Percentiles rank a stretch among this genome's conserved stretches.
Evolutionary conservation across 2,797 vertebrate species (phyloP).

Genomic region (Morus bassanus): DNA sequence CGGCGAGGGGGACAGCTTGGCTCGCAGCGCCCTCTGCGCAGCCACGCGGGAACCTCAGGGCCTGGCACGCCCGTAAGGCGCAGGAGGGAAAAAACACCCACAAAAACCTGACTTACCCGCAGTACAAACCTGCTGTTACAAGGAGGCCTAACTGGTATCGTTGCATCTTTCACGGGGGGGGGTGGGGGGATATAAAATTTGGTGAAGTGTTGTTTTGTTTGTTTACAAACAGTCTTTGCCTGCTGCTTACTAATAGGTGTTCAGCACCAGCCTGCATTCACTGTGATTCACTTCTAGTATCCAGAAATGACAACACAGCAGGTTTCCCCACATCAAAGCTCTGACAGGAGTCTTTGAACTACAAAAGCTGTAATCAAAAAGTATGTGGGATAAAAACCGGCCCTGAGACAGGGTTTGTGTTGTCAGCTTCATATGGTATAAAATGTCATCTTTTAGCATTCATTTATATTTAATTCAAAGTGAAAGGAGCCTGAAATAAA

Average conservation of each 20-base stretch:
- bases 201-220: background rate
- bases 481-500: background rate
- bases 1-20: background rate
- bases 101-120: accelerated
- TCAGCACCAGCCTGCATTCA: background rate
- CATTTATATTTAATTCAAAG: slow-evolving; percentile 18
- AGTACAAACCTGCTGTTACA: accelerated
- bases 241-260: background rate
- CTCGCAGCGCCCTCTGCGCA: background rate
- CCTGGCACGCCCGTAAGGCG: accelerated
- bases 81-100: accelerated
- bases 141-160: accelerated
- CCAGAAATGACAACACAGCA: background rate
- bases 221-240: background rate
- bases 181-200: background rate
- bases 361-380: background rate
- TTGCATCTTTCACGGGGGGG: background rate
- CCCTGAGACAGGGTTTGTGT: background rate
- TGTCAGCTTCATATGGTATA: background rate
- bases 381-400: background rate
- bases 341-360: slow-evolving; percentile 5
- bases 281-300: background rate
- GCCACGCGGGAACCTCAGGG: background rate
- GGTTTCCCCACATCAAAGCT: background rate
- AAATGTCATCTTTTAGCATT: background rate